Base-by-base conservation (phyloP, 2,888 invertebrate genomes). In the Eupithecia pulchellata region DNA sequence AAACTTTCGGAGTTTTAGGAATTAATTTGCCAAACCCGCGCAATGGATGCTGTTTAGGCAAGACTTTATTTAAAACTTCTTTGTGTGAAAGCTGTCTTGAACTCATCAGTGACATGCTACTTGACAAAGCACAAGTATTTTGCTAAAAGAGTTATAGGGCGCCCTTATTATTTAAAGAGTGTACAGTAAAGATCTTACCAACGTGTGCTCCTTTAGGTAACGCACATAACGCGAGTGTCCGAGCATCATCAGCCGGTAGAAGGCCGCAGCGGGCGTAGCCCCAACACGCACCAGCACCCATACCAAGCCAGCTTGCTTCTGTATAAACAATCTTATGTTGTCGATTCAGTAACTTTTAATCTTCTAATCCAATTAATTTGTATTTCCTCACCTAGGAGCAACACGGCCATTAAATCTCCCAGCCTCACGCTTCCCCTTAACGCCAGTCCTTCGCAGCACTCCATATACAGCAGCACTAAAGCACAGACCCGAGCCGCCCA, bases 401-500 rank as follows among this genome's bases (percentile, higher is more conserved):
- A 65, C 66, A 78, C 77, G 9, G 77, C 77, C 17, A 82, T 60
- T 70, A 84, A 75, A 70, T 84, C 82, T 5, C 68, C 66, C 13
- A 78, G 66, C 57, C 84, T 80, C 68, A 90, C 69, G 42, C 83
- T 80, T 32, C 91, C 90, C 65, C 72, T 87, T 90, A 5, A 85
- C 88, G 61, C 68, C 68, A 90, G 77, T 55, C 86, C 79, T 73
- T 82, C 82, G 75, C 91, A 89, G 77, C 90, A 90, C 74, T 91
- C 89, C 27, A 81, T 84, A 74, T 90, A 91, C 68, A 91, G 75
- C 77, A 91, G 78, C 72, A 78, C 67, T 63, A 91, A 79, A 14
- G 89, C 89, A n/a, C 85, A 84, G n/a, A 64, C 39, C 30, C 66
- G 85, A 34, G 65, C 79, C 79, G 62, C 62, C 2, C 32, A 11